These are phyloP conservation scores for Hetaerina titia DNA, from an alignment of 2,888 invertebrate species.

Conservation along the genomic window DNA sequence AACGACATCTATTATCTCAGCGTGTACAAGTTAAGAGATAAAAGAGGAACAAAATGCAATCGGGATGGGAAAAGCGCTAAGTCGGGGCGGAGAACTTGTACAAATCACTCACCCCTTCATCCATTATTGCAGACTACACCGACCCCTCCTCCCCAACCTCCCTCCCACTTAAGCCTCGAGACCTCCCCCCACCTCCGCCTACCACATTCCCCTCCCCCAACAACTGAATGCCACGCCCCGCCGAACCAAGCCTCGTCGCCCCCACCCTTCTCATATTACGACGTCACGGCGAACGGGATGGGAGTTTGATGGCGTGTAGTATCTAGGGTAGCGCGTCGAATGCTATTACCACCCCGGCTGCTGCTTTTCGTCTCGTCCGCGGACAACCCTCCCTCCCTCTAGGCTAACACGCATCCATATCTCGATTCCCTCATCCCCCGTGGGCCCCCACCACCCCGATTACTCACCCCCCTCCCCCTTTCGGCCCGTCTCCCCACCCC, in stretches of 20 bases:
- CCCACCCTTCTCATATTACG: neutral
- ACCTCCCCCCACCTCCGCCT: neutral
- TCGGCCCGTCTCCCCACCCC: too few relatives aligned
- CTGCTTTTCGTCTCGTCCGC: neutral
- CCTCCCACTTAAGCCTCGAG: neutral
- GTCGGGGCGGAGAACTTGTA: neutral
- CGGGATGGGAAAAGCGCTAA: neutral
- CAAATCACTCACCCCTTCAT: slow-evolving; percentile 9
- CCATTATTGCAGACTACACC: neutral
- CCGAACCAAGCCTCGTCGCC: neutral
- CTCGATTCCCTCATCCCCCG: too few relatives aligned
- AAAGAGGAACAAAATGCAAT: neutral
- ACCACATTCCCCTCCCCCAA: neutral
- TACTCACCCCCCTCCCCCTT: too few relatives aligned
- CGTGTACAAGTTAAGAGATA: neutral
- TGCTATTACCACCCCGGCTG: too few relatives aligned
- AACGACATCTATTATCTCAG: too few relatives aligned
- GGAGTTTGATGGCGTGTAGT: neutral
- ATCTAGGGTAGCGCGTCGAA: neutral
- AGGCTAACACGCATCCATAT: too few relatives aligned
- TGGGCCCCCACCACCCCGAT: too few relatives aligned
- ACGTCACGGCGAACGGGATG: neutral
- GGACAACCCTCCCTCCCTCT: neutral
- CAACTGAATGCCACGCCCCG: too few relatives aligned
- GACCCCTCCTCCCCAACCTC: neutral